Percentiles rank a stretch among this genome's conserved stretches.
Evolutionary conservation across 2,113 vertebrate genomes (phyloP).

Genomic region (Ifrita kowaldi): DNA sequence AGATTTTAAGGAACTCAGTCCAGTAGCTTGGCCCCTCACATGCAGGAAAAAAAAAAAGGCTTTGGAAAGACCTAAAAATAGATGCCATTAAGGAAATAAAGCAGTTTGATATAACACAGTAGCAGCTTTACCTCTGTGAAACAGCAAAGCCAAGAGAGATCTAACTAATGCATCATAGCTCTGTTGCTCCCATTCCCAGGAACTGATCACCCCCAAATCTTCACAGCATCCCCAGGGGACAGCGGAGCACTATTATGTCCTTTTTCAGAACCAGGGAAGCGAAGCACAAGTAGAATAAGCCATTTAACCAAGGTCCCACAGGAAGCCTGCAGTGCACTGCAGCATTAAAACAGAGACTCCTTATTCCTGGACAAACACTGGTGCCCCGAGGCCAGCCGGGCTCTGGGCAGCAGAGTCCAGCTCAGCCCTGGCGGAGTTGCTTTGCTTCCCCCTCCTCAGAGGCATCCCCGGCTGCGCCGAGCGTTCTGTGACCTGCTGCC

Average conservation of each 20-base stretch:
- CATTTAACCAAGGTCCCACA: neutral
- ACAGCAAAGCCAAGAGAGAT: neutral
- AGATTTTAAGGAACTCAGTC: neutral
- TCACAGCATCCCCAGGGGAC: neutral
- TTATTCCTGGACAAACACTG: neutral
- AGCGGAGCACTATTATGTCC: rapidly evolving
- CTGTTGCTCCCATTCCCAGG: neutral
- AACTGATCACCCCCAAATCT: neutral
- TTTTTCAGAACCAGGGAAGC: neutral
- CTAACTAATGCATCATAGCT: neutral
- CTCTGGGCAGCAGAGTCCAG: neutral
- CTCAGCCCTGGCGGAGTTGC: neutral
- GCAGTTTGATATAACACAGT: neutral
- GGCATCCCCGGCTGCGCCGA: neutral
- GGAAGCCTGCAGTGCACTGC: neutral
- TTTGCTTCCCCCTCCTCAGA: neutral
- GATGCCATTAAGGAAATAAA: neutral
- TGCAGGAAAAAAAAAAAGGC: neutral
- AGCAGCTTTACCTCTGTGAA: neutral
- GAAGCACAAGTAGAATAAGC: neutral
- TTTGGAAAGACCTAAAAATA: neutral
- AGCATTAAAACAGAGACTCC: neutral
- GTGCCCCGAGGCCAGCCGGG: neutral
- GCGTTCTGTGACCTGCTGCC: neutral
- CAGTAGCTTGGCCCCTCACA: neutral